Conservation (phyloP, 2,888 invertebrate genomes). For the Drosophila mercatorum region DNA sequence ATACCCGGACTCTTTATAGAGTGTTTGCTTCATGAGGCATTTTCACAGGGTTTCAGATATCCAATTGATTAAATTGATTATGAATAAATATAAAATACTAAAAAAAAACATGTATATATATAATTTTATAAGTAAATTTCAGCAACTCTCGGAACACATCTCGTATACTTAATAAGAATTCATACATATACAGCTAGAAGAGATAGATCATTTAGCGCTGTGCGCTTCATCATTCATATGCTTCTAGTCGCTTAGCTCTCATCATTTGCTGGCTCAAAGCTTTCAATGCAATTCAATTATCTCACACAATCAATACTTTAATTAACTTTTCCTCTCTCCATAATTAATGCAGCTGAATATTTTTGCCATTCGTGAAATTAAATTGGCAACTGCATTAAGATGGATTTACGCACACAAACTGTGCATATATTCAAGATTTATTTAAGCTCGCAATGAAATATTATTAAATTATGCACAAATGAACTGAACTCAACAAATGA, state of each 20-base stretch:
- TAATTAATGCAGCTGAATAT: not conserved
- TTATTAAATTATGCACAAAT: slow-evolving; percentile 2
- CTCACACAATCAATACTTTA: not conserved
- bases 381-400: slow-evolving; percentile 1
- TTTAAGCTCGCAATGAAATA: slow-evolving; percentile 12
- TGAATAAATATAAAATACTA: too few relatives aligned
- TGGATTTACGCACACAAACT: not conserved
- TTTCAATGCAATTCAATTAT: not conserved
- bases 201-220: not conserved
- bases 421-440: slow-evolving; percentile 7
- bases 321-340: not conserved
- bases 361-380: slow-evolving; percentile 1
- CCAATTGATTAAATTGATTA: too few relatives aligned
- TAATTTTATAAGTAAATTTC: not conserved
- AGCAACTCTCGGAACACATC: not conserved
- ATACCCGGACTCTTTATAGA: not conserved
- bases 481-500: not conserved
- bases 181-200: not conserved
- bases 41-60: not conserved
- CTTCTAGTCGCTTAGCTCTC: not conserved
- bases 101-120: not conserved
- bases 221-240: not conserved
- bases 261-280: not conserved
- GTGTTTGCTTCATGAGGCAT: not conserved
- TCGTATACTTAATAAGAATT: not conserved